phyloP scores from a whole-genome alignment of 2,888 invertebrate genomes.

The Cephonodes hylas region DNA sequence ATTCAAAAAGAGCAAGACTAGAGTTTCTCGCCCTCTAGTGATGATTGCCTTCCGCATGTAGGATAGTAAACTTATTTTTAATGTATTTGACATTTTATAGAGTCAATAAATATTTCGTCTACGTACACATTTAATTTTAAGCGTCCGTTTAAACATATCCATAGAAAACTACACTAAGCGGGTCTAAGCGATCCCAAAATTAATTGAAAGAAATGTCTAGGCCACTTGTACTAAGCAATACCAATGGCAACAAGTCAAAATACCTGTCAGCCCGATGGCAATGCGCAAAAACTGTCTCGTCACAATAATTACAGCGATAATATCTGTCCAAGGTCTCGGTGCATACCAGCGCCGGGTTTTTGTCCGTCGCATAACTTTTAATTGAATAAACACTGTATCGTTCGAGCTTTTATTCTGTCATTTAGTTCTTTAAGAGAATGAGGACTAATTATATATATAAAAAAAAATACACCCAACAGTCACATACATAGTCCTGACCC shows the following conservation, averaged over 20 bases:
- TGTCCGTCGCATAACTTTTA: not conserved
- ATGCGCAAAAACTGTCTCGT: not conserved
- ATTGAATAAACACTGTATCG: not conserved
- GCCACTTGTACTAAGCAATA: not conserved
- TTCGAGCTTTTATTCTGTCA: not conserved
- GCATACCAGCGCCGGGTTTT: not conserved
- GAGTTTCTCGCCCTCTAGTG: too few species aligned
- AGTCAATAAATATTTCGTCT: too few species aligned
- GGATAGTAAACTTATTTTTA: too few species aligned
- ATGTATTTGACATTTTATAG: too few species aligned
- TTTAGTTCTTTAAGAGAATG: not conserved
- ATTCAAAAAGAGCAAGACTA: too few species aligned
- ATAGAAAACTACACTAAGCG: not conserved
- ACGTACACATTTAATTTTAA: too few species aligned
- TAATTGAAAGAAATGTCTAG: not conserved
- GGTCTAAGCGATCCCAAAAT: not conserved
- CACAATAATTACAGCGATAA: not conserved
- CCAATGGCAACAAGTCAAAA: not conserved
- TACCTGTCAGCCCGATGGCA: not conserved
- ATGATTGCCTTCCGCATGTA: too few species aligned
- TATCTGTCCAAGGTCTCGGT: conserved; percentile 1
- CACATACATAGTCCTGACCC: too few species aligned
- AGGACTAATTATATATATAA: too few species aligned
- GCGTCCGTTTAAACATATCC: too few species aligned
- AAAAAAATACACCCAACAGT: too few species aligned